A percentile compares a stretch with the other conserved stretches of the same genome.
phyloP scores from a whole-genome alignment of 2,888 invertebrate species.

The Sarcophaga caerulescens region DNA sequence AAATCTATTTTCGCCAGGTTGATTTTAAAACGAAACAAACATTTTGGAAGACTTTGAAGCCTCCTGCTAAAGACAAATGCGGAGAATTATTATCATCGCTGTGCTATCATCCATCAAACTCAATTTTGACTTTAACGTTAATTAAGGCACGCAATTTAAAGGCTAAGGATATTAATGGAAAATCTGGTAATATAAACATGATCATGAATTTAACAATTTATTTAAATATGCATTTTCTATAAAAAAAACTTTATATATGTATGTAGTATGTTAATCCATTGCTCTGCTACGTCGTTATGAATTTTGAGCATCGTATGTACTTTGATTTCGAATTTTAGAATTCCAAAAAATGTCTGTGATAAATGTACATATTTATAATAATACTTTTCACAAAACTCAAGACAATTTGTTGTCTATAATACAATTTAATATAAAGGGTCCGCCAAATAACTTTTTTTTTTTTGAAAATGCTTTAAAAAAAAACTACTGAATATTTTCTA shows the following conservation, averaged over 20 bases:
- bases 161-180: conserved; percentile 97
- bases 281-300: neutral
- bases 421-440: neutral
- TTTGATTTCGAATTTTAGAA: neutral
- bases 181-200: conserved; percentile 88
- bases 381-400: neutral
- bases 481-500: no score
- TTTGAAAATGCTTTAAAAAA: no score
- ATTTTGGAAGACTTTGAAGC: conserved; percentile 96
- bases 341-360: neutral
- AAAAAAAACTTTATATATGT: no score
- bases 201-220: no score
- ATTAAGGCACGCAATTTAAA: conserved; percentile 96
- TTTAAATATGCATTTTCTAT: no score
- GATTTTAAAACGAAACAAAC: conserved; percentile 95
- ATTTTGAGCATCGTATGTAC: neutral
- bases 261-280: neutral
- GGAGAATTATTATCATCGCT: conserved; percentile 95
- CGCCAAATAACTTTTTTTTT: no score
- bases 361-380: conserved; percentile 1
- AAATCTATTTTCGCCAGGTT: conserved; percentile 83
- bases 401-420: neutral
- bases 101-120: conserved; percentile 97
- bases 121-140: conserved; percentile 93
- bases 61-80: conserved; percentile 95